Percentiles rank a stretch among this genome's conserved stretches.
phyloP scores from a whole-genome alignment of 1,140 invertebrate genomes.

The Lamellibrachia luymesi region DNA sequence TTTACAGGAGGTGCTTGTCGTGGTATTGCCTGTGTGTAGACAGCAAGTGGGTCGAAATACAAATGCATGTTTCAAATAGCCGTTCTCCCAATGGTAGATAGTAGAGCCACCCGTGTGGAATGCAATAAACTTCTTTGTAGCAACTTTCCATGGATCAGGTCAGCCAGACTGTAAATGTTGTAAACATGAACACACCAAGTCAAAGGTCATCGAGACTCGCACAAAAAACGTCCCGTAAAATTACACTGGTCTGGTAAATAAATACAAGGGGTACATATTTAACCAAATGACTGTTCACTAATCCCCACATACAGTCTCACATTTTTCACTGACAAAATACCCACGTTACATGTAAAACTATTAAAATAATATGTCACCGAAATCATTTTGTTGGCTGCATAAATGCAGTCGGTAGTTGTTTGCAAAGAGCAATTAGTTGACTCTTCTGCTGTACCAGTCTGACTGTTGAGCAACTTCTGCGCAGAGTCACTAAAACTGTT shows the following conservation, averaged over 20 bases:
- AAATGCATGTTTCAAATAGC: too few relatives aligned
- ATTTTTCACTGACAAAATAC: not conserved
- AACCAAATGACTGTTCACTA: not conserved
- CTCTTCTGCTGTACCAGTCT: not conserved
- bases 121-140: not conserved
- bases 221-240: not conserved
- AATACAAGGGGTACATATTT: not conserved
- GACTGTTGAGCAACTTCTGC: not conserved
- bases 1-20: too few relatives aligned
- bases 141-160: not conserved
- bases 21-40: too few relatives aligned
- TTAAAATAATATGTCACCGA: too few relatives aligned
- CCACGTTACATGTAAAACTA: too few relatives aligned
- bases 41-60: too few relatives aligned
- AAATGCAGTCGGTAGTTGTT: not conserved
- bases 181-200: not conserved
- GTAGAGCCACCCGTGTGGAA: not conserved
- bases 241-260: not conserved
- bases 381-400: too few relatives aligned
- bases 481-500: not conserved
- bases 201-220: not conserved
- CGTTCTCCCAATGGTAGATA: too few relatives aligned
- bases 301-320: not conserved
- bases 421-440: not conserved
- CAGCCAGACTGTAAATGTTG: too few relatives aligned